Evolutionary conservation across 92 coral and sea anemone genomes (phyloP).

Genomic region (Nematostella vectensis): DNA sequence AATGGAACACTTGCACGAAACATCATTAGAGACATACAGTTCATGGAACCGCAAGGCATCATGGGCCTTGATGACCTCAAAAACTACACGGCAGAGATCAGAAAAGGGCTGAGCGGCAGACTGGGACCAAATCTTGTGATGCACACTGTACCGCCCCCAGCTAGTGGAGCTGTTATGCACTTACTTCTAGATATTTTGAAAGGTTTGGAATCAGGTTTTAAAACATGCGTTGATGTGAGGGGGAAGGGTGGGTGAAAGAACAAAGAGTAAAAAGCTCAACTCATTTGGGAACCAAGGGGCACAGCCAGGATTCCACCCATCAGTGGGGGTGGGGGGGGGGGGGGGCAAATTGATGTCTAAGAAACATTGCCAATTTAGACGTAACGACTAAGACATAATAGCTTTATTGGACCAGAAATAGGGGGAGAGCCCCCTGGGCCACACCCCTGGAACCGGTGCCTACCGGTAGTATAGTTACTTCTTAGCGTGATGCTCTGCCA

Average conservation of each 20-base stretch:
- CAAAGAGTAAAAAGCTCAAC: too few relatives aligned
- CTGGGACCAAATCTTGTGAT: slow-evolving; percentile 31
- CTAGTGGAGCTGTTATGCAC: slow-evolving; percentile 78
- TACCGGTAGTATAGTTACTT: too few relatives aligned
- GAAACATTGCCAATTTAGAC: too few relatives aligned
- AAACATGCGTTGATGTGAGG: neutral
- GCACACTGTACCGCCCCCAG: slow-evolving; percentile 70
- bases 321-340: too few relatives aligned
- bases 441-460: too few relatives aligned
- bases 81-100: slow-evolving; percentile 39
- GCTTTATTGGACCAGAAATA: too few relatives aligned
- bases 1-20: slow-evolving; percentile 46
- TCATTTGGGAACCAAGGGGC: too few relatives aligned
- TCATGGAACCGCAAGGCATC: slow-evolving; percentile 44
- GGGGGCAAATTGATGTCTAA: too few relatives aligned
- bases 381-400: too few relatives aligned
- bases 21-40: slow-evolving; percentile 51
- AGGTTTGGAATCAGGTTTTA: slow-evolving; percentile 36
- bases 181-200: slow-evolving; percentile 68
- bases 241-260: neutral
- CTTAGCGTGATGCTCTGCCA: too few relatives aligned
- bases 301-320: too few relatives aligned
- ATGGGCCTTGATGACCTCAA: slow-evolving; percentile 46
- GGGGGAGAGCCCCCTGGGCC: too few relatives aligned
- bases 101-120: slow-evolving; percentile 31